phyloP scores from a whole-genome alignment of 92 coral and sea anemone species.

The Epizoanthus scotinus region DNA sequence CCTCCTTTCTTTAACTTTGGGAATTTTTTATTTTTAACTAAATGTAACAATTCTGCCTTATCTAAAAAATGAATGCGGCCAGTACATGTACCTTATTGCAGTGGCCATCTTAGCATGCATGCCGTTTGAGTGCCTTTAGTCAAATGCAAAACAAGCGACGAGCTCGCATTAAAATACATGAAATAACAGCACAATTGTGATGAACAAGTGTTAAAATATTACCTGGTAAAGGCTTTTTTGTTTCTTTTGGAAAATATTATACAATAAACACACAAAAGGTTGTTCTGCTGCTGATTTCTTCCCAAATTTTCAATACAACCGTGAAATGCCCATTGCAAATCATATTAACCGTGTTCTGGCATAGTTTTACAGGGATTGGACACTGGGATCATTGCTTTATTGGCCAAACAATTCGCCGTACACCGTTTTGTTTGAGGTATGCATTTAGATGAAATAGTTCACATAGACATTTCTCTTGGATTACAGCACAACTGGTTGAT shows the following conservation, averaged over 20 bases:
- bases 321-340: slow-evolving; percentile 23
- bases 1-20: slow-evolving; percentile 10
- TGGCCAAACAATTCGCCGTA: slow-evolving; percentile 18
- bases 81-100: slow-evolving; percentile 5
- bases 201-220: not conserved
- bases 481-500: no score
- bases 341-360: slow-evolving; percentile 23
- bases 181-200: not conserved
- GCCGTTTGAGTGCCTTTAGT: not conserved
- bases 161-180: not conserved
- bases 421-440: no score
- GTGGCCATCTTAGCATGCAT: not conserved
- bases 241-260: not conserved
- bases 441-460: no score
- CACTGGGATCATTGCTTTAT: slow-evolving; percentile 25
- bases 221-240: slow-evolving; percentile 5
- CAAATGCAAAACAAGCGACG: slow-evolving; percentile 8
- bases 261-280: not conserved
- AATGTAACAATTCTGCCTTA: slow-evolving; percentile 3
- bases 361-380: slow-evolving; percentile 13
- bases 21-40: slow-evolving; percentile 12
- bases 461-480: no score
- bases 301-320: not conserved
- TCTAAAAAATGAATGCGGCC: not conserved
- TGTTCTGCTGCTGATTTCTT: not conserved